Evolutionary conservation across 2,113 vertebrate species (phyloP), one percentile per base, ranked within the genome.

Genomic region (Hippocampus zosterae): DNA sequence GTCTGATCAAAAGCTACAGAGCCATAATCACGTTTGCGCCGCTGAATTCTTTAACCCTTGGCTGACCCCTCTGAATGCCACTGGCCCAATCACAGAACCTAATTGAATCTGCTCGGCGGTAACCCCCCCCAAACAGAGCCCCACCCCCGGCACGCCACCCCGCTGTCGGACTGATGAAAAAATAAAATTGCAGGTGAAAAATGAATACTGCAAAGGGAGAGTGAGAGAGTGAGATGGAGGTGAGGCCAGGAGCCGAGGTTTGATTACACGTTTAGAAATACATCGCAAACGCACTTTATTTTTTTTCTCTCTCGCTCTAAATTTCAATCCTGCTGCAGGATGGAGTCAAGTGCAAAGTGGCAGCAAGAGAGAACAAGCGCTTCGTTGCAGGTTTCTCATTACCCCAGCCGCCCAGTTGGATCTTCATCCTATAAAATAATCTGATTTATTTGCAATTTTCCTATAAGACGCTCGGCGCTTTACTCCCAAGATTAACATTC

Each of bases 11-110:
- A 92, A 85, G 89, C 89, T 92, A 88, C 90, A 90, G 88, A 89
- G 76, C 88, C 88, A 87, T 92, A 92, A 93, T 92, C 91, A 88
- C 91, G 89, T 92, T 92, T 92, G 92, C 90, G 89, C 91, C 90
- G 86, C 90, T 91, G 91, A 92, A 93, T 93, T 92, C 88, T 90
- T 93, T 92, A 93, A 92, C 92, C 92, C 92, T 91, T 92, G 72
- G 70, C 52, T 90, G 92, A 93, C 92, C 92, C 89, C 71, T 74
- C 79, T 89, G 91, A 92, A 92, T 91, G 91, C 89, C 91, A 91
- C 85, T 84, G 87, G 85, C 88, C 91, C 91, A 92, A 92, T 93
- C 91, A 91, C 81, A 87, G 88, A 88, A 81, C 88, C 88, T 92
- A 93, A 93, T 92, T 92, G 89, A 93, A 93, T 93, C 90, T 91